These are phyloP conservation scores for Platysternon megacephalum DNA, from an alignment of 2,113 vertebrate genomes.

Conservation along the genomic window DNA sequence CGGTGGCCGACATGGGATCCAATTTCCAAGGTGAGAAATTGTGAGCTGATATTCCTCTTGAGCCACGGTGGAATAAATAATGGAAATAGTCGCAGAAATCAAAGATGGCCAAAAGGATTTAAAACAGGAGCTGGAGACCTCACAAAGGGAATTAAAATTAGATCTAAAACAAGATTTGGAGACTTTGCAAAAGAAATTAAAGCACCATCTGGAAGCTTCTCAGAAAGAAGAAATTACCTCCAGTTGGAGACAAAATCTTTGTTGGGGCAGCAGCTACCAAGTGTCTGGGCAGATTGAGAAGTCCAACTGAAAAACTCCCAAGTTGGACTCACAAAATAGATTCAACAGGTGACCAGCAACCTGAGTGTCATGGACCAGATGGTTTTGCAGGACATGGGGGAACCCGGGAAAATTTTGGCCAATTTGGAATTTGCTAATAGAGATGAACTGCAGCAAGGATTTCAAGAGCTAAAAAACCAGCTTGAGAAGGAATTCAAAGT, in stretches of 20 bases:
- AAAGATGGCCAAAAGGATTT: neutral
- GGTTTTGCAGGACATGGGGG: neutral
- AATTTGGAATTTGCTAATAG: neutral
- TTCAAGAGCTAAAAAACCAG: neutral
- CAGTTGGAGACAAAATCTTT: neutral
- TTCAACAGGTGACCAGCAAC: neutral
- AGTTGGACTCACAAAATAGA: neutral
- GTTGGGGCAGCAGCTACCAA: neutral
- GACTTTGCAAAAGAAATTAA: neutral
- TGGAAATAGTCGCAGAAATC: neutral
- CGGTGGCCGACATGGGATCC: neutral
- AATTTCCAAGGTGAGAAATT: neutral
- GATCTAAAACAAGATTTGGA: neutral
- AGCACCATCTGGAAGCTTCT: neutral
- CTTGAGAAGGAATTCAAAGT: neutral
- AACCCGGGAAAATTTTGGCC: neutral
- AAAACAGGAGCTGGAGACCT: neutral
- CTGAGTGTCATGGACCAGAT: neutral
- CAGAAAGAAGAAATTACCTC: neutral
- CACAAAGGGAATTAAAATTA: neutral
- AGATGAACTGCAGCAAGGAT: neutral
- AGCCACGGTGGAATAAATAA: neutral
- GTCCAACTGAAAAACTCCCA: neutral
- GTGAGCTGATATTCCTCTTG: neutral
- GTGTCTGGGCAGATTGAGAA: neutral